phyloP scores from a whole-genome alignment of 2,888 invertebrate species.

The Caenorhabditis sp. region DNA sequence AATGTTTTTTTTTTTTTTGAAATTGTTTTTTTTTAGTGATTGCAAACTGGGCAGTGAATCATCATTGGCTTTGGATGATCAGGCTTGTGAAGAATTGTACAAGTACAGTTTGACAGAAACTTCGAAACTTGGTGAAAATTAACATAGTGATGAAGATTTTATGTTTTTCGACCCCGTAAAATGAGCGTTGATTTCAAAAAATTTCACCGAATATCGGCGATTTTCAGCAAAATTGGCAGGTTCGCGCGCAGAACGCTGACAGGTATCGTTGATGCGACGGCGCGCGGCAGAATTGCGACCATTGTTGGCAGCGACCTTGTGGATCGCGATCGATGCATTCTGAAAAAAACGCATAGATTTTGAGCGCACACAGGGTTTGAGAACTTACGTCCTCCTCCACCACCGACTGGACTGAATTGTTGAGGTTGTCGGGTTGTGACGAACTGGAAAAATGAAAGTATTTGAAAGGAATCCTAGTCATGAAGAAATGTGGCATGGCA shows the following conservation, averaged over 20 bases:
- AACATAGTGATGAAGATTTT: not conserved
- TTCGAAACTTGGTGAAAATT: constrained; percentile 2
- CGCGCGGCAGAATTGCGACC: constrained; percentile 55
- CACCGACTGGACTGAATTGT: not conserved
- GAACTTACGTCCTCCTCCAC: constrained; percentile 17
- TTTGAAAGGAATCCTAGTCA: too few relatives aligned
- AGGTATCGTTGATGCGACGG: constrained; percentile 43
- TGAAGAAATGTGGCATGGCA: too few relatives aligned
- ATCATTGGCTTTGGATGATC: constrained; percentile 54
- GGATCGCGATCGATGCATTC: constrained; percentile 52
- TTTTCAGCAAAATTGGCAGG: constrained; percentile 42
- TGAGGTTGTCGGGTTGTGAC: not conserved
- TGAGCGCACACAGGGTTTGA: not conserved
- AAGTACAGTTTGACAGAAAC: constrained; percentile 59
- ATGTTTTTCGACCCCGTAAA: too few relatives aligned
- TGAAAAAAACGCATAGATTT: constrained; percentile 7
- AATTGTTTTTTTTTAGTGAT: constrained; percentile 47
- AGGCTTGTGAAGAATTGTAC: constrained; percentile 64
- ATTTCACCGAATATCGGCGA: not conserved
- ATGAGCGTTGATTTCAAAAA: not conserved
- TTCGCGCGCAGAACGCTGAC: constrained; percentile 37
- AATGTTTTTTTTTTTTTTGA: constrained; percentile 6
- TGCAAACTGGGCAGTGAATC: constrained; percentile 53
- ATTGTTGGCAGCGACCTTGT: constrained; percentile 48
- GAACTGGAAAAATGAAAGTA: not conserved